Conservation (phyloP, 2,888 invertebrate species). For the Homarus gammarus region DNA sequence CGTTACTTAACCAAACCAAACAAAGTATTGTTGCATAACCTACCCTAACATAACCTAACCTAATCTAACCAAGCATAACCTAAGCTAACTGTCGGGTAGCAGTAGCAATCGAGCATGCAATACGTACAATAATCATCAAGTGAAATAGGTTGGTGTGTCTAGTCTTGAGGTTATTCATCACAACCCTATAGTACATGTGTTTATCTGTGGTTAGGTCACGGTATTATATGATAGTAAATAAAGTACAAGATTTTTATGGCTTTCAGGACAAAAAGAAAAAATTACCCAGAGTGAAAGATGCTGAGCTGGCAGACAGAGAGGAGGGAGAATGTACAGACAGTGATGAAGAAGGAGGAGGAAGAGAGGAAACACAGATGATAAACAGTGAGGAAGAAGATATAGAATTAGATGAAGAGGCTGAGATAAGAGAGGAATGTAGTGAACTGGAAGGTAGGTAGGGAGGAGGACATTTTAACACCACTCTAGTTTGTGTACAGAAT, state of each 20-base stretch:
- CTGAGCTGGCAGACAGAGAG: slow-evolving; percentile 6
- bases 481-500: not conserved
- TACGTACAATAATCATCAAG: too few species aligned
- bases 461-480: not conserved
- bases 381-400: slow-evolving; percentile 10
- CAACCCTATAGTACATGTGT: too few species aligned
- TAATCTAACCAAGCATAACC: too few species aligned
- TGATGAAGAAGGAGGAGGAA: slow-evolving; percentile 37
- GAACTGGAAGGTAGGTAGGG: slow-evolving; percentile 18
- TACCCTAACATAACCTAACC: too few species aligned
- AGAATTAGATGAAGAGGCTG: slow-evolving; percentile 29
- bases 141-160: too few species aligned
- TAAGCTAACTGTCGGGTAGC: too few species aligned
- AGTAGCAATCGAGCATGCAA: too few species aligned
- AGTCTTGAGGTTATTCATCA: too few species aligned
- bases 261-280: slow-evolving; percentile 1
- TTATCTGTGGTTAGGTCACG: too few species aligned
- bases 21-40: too few species aligned
- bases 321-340: slow-evolving; percentile 32
- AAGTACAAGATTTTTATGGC: not conserved
- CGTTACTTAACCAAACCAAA: too few species aligned
- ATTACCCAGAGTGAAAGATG: not conserved
- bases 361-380: not conserved
- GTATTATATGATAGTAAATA: not conserved
- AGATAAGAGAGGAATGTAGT: slow-evolving; percentile 10